phyloP scores from a whole-genome alignment of 2,888 invertebrate species.

The Penaeus monodon region DNA sequence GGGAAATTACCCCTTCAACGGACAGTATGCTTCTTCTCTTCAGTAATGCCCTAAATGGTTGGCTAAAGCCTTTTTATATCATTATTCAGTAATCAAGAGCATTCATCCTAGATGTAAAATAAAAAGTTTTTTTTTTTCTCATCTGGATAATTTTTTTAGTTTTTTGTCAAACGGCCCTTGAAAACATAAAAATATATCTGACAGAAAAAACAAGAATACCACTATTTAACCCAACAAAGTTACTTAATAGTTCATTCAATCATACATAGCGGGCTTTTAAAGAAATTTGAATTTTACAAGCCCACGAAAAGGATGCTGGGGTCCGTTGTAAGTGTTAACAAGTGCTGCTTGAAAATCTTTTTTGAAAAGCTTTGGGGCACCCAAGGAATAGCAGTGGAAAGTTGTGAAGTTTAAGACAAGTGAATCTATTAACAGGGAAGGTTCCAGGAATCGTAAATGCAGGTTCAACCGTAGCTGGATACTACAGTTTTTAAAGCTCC shows the following conservation, averaged over 20 bases:
- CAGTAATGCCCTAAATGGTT: not conserved
- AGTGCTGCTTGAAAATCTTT: constrained; percentile 33
- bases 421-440: no score
- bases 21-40: constrained; percentile 22
- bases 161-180: no score
- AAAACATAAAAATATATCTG: no score
- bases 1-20: constrained; percentile 56
- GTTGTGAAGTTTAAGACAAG: not conserved
- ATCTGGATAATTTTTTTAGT: no score
- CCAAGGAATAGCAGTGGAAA: constrained; percentile 40
- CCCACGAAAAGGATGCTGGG: constrained; percentile 9
- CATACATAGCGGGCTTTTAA: not conserved
- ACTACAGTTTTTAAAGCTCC: constrained; percentile 15
- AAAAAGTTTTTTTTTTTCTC: no score
- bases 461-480: constrained; percentile 30
- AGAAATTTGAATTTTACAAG: constrained; percentile 9
- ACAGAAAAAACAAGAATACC: no score
- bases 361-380: constrained; percentile 41
- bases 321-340: constrained; percentile 54
- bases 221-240: no score
- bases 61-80: no score
- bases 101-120: no score
- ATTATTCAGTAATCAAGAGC: no score
- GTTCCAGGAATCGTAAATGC: not conserved
- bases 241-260: no score